Conservation (phyloP, 2,797 vertebrate species). For the Meda fulgida region DNA sequence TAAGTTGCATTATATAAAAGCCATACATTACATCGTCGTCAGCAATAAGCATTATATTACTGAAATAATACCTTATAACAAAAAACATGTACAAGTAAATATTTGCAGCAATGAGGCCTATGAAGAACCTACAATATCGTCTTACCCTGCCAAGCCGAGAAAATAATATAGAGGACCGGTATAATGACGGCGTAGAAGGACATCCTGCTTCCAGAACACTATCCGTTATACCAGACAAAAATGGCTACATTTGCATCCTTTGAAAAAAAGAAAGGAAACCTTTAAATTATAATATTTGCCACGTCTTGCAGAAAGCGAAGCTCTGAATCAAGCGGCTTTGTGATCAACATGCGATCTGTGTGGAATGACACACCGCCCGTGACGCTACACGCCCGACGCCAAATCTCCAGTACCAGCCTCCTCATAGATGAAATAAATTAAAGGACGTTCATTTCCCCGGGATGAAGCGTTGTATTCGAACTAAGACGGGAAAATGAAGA, state of each 20-base stretch:
- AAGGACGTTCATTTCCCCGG: neutral
- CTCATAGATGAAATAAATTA: neutral
- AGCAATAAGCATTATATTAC: too few relatives aligned
- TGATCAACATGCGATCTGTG: constrained; percentile 60
- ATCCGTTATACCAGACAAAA: constrained; percentile 5
- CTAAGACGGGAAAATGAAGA: neutral
- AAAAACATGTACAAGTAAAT: neutral
- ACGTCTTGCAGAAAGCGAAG: constrained; percentile 42
- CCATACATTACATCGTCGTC: neutral
- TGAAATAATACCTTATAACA: too few relatives aligned
- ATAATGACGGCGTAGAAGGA: constrained; percentile 67
- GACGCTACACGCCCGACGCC: constrained; percentile 55
- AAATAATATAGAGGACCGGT: constrained; percentile 70
- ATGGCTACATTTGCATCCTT: constrained; percentile 26
- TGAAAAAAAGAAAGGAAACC: neutral
- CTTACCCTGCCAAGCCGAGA: constrained; percentile 77
- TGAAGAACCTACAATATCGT: constrained; percentile 43
- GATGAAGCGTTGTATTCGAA: neutral
- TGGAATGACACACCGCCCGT: constrained; percentile 69
- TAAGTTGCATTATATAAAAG: neutral
- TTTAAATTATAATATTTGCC: neutral
- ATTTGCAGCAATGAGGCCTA: constrained; percentile 63
- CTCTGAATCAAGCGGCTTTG: constrained; percentile 33
- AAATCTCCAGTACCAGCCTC: constrained; percentile 3
- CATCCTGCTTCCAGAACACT: constrained; percentile 63